Base-by-base conservation (phyloP, 1,140 invertebrate species). In the Coenobita brevimanus region DNA sequence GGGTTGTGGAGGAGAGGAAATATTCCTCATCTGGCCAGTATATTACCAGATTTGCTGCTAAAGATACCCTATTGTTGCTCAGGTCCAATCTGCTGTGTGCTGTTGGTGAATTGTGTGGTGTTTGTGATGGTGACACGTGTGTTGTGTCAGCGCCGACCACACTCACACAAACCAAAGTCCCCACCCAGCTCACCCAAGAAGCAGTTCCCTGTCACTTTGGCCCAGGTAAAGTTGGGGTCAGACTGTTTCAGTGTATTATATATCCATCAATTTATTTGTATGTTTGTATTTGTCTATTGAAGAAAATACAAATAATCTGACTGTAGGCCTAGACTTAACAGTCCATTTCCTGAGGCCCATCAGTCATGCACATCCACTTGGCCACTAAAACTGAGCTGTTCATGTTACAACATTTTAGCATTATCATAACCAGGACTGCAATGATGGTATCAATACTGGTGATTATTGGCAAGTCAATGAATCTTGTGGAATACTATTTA, bases 111-210 rank as follows among this genome's bases (percentile, higher is more conserved):
- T 90, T 92, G 92, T 46, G 88, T 92, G 30, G 93, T 94, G 15
- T 94, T 94, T 88, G 90, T 93, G 67, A 92, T 93, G 91, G 93
- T 94, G 30, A 92, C 92, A 0, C 89, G 92, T 38, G 93, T 94
- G 1, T 92, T 94, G 15, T 92, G 93, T 85, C 92, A 92, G 78
- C 92, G 93, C 17, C 60, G 88, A 8, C 88, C 88, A 17, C 62
- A 54, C 43, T 81, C 85, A 10, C 71, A 85, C 82, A 87, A 71
- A 24, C 62, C 76, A 2, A 33, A 21, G 43, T 54, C 75, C 15
- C 27, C 75, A 2, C 38, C 85, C 24, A 33, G 17, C 60, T 54
- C 76, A 46, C 43, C 81, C 24, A 57, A 57, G 73, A 80, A 38
- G 43, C 46, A 86, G 73, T 38, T 38, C 0, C 41, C 46, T 50